These are phyloP conservation scores for Acronicta aceris DNA, from an alignment of 2,888 invertebrate genomes.

Conservation along the genomic window DNA sequence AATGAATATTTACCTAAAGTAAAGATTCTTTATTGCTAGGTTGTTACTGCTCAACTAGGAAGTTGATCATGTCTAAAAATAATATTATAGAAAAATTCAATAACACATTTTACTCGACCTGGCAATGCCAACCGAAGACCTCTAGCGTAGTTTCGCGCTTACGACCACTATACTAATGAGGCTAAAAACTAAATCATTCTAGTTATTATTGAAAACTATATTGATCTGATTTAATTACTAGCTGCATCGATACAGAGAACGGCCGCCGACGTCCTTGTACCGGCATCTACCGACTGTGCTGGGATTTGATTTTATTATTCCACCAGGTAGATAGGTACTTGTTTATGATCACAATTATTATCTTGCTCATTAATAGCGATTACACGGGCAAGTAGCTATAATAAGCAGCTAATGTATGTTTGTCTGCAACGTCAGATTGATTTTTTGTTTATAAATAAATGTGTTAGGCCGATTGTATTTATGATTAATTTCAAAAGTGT, in stretches of 20 bases:
- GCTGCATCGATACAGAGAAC: slow-evolving; percentile 34
- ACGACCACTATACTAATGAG: no score
- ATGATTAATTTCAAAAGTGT: slow-evolving; percentile 9
- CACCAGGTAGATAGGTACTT: slow-evolving; percentile 1
- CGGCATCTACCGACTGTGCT: slow-evolving; percentile 34
- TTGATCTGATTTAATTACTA: slow-evolving; percentile 15
- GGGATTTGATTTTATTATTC: slow-evolving; percentile 27
- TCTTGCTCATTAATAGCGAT: slow-evolving; percentile 24
- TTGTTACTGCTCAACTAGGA: no score
- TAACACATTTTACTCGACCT: no score
- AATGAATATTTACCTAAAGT: no score
- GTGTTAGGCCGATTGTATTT: slow-evolving; percentile 18
- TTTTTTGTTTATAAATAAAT: slow-evolving; percentile 30
- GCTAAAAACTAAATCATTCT: no score
- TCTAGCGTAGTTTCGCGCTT: no score
- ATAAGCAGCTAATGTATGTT: slow-evolving; percentile 26
- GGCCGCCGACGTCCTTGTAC: slow-evolving; percentile 60
- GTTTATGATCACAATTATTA: slow-evolving; percentile 36
- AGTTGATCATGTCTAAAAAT: no score
- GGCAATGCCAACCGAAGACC: no score
- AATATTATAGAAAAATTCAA: no score
- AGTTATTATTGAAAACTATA: no score
- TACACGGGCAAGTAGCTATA: slow-evolving; percentile 17
- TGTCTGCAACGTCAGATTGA: slow-evolving; percentile 16
- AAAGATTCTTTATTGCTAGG: no score